phyloP scores from a whole-genome alignment of 2,113 vertebrate genomes.

The Pseudorasbora parva region DNA sequence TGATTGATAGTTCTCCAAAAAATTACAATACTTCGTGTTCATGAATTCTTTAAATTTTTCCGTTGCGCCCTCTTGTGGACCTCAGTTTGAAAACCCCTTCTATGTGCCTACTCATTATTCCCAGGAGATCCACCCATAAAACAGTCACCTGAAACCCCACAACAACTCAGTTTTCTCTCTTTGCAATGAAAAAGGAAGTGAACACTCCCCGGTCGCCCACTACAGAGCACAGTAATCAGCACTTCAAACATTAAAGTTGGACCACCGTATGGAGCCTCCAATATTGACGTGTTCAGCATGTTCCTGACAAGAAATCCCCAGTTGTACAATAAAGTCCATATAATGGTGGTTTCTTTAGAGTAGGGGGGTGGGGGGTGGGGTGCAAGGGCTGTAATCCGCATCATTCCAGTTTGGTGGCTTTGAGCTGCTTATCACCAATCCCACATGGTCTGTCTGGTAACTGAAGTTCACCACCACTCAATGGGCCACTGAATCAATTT shows the following conservation, averaged over 20 bases:
- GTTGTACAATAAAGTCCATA: slow-evolving; percentile 41
- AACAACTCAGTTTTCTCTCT: not conserved
- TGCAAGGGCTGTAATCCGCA: slow-evolving; percentile 45
- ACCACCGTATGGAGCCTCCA: slow-evolving; percentile 13
- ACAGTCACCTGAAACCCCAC: not conserved
- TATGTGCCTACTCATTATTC: not conserved
- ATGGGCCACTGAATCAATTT: slow-evolving; percentile 42
- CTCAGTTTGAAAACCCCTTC: not conserved
- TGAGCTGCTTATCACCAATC: slow-evolving; percentile 51
- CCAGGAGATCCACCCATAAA: slow-evolving; percentile 3
- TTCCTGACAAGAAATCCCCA: slow-evolving; percentile 31
- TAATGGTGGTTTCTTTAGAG: slow-evolving; percentile 22
- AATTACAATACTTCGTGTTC: no score
- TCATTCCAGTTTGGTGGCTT: slow-evolving; percentile 39
- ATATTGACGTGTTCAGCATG: slow-evolving; percentile 38
- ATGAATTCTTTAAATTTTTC: not conserved
- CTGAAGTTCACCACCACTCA: slow-evolving; percentile 29
- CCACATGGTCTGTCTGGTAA: slow-evolving; percentile 35
- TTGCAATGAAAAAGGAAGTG: slow-evolving; percentile 1
- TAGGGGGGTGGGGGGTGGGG: not conserved
- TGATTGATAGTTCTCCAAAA: no score
- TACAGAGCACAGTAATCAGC: slow-evolving; percentile 32
- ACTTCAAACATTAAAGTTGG: slow-evolving; percentile 42
- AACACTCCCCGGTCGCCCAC: slow-evolving; percentile 23
- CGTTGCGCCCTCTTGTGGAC: not conserved